Conservation (phyloP, 1,140 invertebrate genomes). For the Eufriesea mexicana region DNA sequence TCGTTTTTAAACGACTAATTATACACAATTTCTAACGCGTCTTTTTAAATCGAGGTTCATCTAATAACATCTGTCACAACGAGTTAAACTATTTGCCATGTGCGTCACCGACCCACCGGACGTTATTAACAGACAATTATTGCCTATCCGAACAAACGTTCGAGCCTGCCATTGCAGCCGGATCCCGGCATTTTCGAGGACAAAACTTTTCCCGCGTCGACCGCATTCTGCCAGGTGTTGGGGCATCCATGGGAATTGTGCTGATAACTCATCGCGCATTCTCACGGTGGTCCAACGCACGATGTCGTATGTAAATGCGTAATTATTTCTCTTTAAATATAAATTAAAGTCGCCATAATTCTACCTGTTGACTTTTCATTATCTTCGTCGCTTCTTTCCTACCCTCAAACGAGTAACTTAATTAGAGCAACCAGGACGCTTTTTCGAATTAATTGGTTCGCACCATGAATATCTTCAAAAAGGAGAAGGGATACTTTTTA, state of each 20-base stretch:
- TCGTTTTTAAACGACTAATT: constrained; percentile 2
- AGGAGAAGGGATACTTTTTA: no score
- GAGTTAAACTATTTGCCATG: constrained; percentile 71
- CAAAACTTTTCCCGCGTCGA: constrained; percentile 70
- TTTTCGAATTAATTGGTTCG: no score
- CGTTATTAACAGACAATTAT: constrained; percentile 75
- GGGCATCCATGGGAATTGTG: constrained; percentile 80
- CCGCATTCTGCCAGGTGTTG: constrained; percentile 76
- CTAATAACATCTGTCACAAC: constrained; percentile 72
- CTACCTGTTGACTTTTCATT: neutral
- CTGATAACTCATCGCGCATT: constrained; percentile 79
- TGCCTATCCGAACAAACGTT: constrained; percentile 64
- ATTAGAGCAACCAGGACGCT: neutral
- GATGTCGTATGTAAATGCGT: constrained; percentile 38
- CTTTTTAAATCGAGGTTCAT: neutral
- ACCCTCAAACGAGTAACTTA: neutral
- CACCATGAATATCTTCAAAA: no score
- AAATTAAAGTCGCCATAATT: constrained; percentile 45
- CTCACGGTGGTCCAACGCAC: constrained; percentile 74
- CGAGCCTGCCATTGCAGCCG: constrained; percentile 17
- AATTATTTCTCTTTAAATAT: constrained; percentile 43
- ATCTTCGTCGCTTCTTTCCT: neutral
- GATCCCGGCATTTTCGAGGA: constrained; percentile 58
- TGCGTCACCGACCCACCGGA: constrained; percentile 71
- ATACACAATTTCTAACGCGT: neutral